Percentiles rank a stretch among this genome's conserved stretches.
Conservation (phyloP, 1,140 invertebrate genomes). For the Dendroctonus valens region DNA sequence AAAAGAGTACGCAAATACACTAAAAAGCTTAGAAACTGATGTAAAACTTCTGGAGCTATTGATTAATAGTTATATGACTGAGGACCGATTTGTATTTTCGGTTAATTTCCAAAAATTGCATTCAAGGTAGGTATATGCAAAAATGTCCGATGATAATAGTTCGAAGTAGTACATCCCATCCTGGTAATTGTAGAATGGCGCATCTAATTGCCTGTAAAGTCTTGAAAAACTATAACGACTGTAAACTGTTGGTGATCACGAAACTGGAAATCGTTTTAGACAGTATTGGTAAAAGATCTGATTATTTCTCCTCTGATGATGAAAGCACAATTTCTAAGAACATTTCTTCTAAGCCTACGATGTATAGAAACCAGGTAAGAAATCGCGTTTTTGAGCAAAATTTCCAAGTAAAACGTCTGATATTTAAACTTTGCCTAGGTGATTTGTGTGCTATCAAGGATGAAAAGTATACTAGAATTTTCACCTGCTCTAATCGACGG, state of each 20-base stretch:
- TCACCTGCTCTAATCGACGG: not conserved
- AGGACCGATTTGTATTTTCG: conserved; percentile 55
- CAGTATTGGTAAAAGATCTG: conserved; percentile 49
- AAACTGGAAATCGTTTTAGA: conserved; percentile 35
- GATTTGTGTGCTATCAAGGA: conserved; percentile 22
- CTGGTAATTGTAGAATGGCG: conserved; percentile 52
- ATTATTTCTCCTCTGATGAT: conserved; percentile 50
- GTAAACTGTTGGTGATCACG: conserved; percentile 8
- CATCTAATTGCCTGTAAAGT: conserved; percentile 57
- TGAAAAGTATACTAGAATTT: conserved; percentile 14
- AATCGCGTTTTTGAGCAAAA: not conserved
- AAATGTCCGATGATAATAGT: not conserved
- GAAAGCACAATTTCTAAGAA: conserved; percentile 41
- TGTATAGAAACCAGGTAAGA: conserved; percentile 42
- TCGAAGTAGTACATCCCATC: not conserved
- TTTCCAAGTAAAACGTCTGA: not conserved
- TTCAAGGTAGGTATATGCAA: conserved; percentile 45
- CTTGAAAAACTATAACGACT: conserved; percentile 30
- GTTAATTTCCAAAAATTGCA: conserved; percentile 64
- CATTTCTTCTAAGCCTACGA: conserved; percentile 36
- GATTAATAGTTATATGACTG: conserved; percentile 65
- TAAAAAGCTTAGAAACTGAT: conserved; percentile 58
- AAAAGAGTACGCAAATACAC: conserved; percentile 38
- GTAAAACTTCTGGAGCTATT: conserved; percentile 64
- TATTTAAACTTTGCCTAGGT: conserved; percentile 1